phyloP scores from a whole-genome alignment of 2,113 vertebrate genomes.

The Anthoscopus minutus region DNA sequence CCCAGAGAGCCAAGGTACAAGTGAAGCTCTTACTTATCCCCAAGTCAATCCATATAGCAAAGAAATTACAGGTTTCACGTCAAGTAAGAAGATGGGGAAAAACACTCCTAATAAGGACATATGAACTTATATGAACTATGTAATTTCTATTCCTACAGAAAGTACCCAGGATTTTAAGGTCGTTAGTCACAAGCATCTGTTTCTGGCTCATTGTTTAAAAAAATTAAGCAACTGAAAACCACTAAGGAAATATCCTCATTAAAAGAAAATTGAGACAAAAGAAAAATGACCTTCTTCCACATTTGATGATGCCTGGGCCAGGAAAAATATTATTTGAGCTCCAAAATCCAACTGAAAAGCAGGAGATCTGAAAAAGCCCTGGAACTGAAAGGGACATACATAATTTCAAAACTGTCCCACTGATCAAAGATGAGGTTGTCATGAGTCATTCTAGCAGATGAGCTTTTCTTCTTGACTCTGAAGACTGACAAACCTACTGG shows the following conservation, averaged over 20 bases:
- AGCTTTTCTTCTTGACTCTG: constrained; percentile 19
- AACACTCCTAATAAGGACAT: not conserved
- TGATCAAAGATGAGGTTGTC: constrained; percentile 18
- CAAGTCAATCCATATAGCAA: not conserved
- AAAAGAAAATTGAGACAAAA: not conserved
- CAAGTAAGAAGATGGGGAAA: not conserved
- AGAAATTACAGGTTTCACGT: not conserved
- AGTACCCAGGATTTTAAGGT: not conserved
- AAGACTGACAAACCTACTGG: constrained; percentile 27
- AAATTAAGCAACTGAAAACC: not conserved
- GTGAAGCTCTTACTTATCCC: not conserved
- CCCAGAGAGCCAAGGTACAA: not conserved
- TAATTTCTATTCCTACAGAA: not conserved
- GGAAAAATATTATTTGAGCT: not conserved
- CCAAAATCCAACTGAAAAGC: not conserved
- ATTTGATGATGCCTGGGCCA: not conserved
- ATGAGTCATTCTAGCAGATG: not conserved
- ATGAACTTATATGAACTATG: not conserved
- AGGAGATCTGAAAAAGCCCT: not conserved
- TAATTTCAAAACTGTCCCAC: not conserved
- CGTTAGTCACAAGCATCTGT: not conserved
- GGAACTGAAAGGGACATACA: not conserved
- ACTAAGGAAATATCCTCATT: not conserved
- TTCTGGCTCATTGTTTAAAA: not conserved
- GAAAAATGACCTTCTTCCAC: not conserved